Conservation (phyloP, 1,140 invertebrate species). For the Colletes gigas region DNA sequence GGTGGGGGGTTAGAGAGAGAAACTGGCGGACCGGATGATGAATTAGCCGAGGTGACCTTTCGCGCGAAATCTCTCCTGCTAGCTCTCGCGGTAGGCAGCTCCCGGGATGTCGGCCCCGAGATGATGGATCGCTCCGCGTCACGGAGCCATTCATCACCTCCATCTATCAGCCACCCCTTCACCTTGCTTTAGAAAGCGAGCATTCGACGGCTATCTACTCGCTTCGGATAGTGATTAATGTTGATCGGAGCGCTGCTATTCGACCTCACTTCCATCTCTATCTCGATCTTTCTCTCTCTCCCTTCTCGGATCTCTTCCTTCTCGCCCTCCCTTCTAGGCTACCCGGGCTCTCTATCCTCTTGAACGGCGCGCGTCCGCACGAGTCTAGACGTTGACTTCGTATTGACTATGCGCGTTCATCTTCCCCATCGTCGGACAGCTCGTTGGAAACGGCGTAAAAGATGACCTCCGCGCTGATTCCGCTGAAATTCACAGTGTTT, state of each 20-base stretch:
- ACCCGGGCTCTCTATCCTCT: neutral
- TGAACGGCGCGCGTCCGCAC: constrained; percentile 51
- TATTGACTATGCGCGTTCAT: constrained; percentile 63
- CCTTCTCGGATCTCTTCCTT: constrained; percentile 2
- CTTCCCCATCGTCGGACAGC: constrained; percentile 59
- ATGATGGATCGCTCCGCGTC: constrained; percentile 79
- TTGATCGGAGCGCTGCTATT: constrained; percentile 79
- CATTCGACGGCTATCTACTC: constrained; percentile 79
- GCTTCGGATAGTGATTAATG: constrained; percentile 81
- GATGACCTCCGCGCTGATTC: constrained; percentile 40
- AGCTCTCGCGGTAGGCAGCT: constrained; percentile 75
- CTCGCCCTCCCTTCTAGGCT: neutral
- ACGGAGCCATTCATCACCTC: constrained; percentile 81
- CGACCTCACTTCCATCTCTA: constrained; percentile 76
- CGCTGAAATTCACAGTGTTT: constrained; percentile 20
- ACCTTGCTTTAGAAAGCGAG: constrained; percentile 79
- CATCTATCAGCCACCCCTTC: constrained; percentile 79
- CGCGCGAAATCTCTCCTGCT: constrained; percentile 78
- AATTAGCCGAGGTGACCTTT: constrained; percentile 79
- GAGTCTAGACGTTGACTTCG: constrained; percentile 62
- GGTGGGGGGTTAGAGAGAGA: constrained; percentile 4
- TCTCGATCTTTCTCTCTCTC: constrained; percentile 14
- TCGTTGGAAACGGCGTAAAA: constrained; percentile 60
- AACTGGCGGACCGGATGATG: constrained; percentile 76
- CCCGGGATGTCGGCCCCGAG: constrained; percentile 77